Evolutionary conservation across 2,888 invertebrate species (phyloP).

Genomic region (Anthophora plumipes): DNA sequence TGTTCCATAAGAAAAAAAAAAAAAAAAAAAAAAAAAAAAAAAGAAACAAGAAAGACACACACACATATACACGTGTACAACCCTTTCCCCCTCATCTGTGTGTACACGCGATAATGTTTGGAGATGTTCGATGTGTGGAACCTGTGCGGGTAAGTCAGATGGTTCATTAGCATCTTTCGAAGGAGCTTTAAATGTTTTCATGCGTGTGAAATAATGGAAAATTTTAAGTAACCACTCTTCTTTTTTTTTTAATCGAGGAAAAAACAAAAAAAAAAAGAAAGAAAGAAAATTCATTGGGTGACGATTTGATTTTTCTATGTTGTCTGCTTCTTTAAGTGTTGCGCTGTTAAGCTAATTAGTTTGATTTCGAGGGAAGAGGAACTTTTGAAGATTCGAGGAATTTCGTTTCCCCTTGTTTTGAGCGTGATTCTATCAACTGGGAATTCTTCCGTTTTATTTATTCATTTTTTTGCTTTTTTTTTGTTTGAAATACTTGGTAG

Average conservation of each 20-base stretch:
- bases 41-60: background rate
- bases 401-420: background rate
- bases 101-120: conserved; percentile 42
- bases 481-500: too few species aligned
- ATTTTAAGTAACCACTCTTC: too few species aligned
- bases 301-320: too few species aligned
- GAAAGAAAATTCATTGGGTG: too few species aligned
- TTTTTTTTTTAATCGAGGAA: background rate
- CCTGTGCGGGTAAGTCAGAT: conserved; percentile 67
- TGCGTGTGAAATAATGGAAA: background rate
- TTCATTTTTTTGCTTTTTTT: too few species aligned
- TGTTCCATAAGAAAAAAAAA: conserved; percentile 23
- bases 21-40: too few species aligned
- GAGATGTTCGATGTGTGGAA: conserved; percentile 69
- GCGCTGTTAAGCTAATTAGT: too few species aligned
- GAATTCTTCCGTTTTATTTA: too few species aligned
- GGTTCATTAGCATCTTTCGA: conserved; percentile 7
- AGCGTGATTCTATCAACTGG: background rate
- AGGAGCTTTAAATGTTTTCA: background rate
- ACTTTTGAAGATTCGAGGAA: too few species aligned
- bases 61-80: conserved; percentile 8
- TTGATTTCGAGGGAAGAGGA: too few species aligned
- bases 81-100: conserved; percentile 26
- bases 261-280: too few species aligned
- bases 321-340: too few species aligned